Evolutionary conservation across 2,888 invertebrate genomes (phyloP), one percentile per base, ranked within the genome.

Genomic region (Melangyna quadrimaculata): DNA sequence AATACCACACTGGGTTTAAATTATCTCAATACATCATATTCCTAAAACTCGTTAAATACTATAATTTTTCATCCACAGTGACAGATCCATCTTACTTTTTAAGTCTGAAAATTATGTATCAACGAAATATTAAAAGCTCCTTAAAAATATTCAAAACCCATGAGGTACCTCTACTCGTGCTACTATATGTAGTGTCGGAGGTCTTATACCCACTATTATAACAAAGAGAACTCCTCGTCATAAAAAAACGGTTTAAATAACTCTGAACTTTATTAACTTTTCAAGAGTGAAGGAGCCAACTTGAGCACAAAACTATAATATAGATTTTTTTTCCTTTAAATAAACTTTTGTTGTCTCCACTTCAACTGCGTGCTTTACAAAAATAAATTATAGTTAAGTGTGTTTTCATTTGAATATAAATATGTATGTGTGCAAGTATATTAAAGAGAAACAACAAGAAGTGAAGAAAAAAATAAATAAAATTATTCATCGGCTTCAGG

Each of bases 401-500:
- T 57, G 73, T 78, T 63, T 82, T 55, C 32, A 65, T 65, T 78
- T 55, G 74, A 74, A 69, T 24, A 17, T 17, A 17, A 57, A 24
- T 12, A 57, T 17, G 3, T 19, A 37, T 10, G 40, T 1, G n/a
- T n/a, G n/a, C n/a, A n/a, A 45, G 7, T n/a, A n/a, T n/a, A n/a
- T 29, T 17, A 63, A 29, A 17, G 0, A 8, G 9, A 37, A 53
- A 53, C 17, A 17, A 29, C 9, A 9, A n/a, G 17, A 19, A 22
- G n/a, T n/a, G n/a, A 48, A 19, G 19, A 22, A 9, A 65, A 2
- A 48, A 19, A 32, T 7, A 65, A 65, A 45, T n/a, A 27, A 40
- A 27, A 53, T 71, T 72, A 78, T 83, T 78, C 73, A 70, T 78
- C 70, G 57, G 55, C 69, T 78, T 78, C 74, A 32, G 24, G 1